Evolutionary conservation across 2,113 vertebrate species (phyloP).

Genomic region (Macroglossus sobrinus): DNA sequence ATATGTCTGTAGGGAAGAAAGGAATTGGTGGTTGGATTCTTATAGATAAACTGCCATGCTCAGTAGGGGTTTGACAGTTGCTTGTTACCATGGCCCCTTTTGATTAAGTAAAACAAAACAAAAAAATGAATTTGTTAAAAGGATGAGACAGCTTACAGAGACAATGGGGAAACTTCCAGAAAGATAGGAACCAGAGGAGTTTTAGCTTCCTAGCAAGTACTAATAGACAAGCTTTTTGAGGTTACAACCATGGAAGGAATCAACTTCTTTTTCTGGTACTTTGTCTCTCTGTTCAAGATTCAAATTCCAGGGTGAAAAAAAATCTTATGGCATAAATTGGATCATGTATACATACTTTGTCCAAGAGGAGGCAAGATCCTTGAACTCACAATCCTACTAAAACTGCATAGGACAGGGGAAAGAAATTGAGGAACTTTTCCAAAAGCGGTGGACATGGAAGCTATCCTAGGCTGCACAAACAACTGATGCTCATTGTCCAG

Average conservation of each 20-base stretch:
- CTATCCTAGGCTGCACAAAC: background rate
- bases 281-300: background rate
- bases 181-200: background rate
- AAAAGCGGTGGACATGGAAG: background rate
- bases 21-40: background rate
- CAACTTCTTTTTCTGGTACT: background rate
- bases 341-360: background rate
- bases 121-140: background rate
- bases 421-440: background rate
- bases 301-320: background rate
- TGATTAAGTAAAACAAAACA: background rate
- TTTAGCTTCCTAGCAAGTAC: background rate
- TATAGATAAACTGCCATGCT: background rate
- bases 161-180: background rate
- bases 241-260: background rate
- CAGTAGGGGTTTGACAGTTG: background rate
- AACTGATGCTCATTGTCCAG: background rate
- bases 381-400: background rate
- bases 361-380: background rate
- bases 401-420: background rate
- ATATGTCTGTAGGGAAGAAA: background rate
- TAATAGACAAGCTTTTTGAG: background rate
- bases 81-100: background rate
- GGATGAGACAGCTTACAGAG: background rate
- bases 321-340: background rate